Base-by-base conservation (phyloP, 2,113 vertebrate species). In the Lipotes vexillifer region DNA sequence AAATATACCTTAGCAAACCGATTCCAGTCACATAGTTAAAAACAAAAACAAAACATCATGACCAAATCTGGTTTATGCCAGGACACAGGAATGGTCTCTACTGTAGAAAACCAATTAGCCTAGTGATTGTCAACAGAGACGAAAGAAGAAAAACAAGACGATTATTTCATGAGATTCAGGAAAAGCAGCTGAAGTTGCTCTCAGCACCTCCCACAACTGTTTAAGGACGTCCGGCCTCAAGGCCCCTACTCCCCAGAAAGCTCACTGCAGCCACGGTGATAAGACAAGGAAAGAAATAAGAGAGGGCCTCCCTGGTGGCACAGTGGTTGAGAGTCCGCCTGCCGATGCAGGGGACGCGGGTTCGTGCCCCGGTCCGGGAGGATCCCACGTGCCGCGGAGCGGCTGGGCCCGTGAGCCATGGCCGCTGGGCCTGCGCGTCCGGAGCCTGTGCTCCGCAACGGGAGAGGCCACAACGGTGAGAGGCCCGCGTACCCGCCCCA, bases 191-290 rank as follows among this genome's bases (percentile, higher is more conserved):
- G 3, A 13, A 2, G 27, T 29, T 18, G 38, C 8, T 9, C 38
- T 9, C 38, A 61, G 3, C 1, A 10, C 12, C 20, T 18, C 4
- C 4, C 14, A 0, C 0, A 2, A 29, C 46, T 23, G 27, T 6
- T 14, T 2, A 17, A 65, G 68, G 82, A 65, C 5, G 4, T 20
- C 20, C 1, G 2, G n/a, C 75, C 27, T 0, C 0, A 3, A 61
- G 88, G 57, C 15, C 4, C 23, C 21, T 0, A 1, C 2, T 44
- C 2, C 23, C 3, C 27, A 4, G n/a, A n/a, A 29, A 27, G 11
- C 59, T 18, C 12, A 17, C 59, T 7, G 36, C 9, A 31, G 91
- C 46, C 46, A 0, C 12, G 15, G 12, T 0, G 33, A 20, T 2
- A 2, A 41, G 46, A 18, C 31, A 25, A 12, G 68, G 6, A 0